phyloP scores from a whole-genome alignment of 2,888 invertebrate genomes.

The Lordiphosa andalusiaca region DNA sequence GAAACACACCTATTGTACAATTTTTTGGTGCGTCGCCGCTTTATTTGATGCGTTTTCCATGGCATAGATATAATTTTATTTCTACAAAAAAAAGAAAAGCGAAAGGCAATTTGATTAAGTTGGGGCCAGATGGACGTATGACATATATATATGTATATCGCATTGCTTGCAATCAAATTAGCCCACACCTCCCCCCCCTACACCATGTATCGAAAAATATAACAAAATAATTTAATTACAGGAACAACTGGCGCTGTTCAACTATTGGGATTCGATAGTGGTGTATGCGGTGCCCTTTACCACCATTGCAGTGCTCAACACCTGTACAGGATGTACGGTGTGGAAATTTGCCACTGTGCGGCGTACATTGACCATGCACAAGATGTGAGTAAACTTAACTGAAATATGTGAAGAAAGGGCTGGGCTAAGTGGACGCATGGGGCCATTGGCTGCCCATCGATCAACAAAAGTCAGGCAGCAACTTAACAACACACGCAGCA shows the following conservation, averaged over 20 bases:
- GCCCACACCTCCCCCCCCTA: background rate
- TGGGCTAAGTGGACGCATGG: too few species aligned
- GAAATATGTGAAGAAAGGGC: too few species aligned
- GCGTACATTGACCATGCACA: constrained; percentile 79
- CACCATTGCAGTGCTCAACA: constrained; percentile 86
- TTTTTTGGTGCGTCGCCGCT: too few species aligned
- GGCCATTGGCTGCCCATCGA: too few species aligned
- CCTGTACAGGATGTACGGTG: constrained; percentile 86
- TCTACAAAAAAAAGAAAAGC: too few species aligned
- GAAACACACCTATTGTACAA: too few species aligned
- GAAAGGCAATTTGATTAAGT: constrained; percentile 19
- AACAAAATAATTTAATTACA: constrained; percentile 70
- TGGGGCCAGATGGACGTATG: constrained; percentile 26
- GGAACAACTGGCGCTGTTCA: constrained; percentile 84
- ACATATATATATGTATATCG: constrained; percentile 5
- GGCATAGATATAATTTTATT: too few species aligned
- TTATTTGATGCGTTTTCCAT: too few species aligned
- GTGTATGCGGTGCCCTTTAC: constrained; percentile 88
- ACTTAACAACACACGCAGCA: too few species aligned
- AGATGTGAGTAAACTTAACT: constrained; percentile 60
- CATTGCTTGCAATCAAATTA: constrained; percentile 20
- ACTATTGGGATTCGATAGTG: constrained; percentile 86
- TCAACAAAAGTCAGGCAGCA: too few species aligned
- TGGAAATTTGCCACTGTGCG: constrained; percentile 83
- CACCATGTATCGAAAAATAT: background rate